A percentile compares a stretch with the other conserved stretches of the same genome.
These are phyloP conservation scores for Drosophila albomicans DNA, from an alignment of 1,140 invertebrate species.

Conservation along the genomic window DNA sequence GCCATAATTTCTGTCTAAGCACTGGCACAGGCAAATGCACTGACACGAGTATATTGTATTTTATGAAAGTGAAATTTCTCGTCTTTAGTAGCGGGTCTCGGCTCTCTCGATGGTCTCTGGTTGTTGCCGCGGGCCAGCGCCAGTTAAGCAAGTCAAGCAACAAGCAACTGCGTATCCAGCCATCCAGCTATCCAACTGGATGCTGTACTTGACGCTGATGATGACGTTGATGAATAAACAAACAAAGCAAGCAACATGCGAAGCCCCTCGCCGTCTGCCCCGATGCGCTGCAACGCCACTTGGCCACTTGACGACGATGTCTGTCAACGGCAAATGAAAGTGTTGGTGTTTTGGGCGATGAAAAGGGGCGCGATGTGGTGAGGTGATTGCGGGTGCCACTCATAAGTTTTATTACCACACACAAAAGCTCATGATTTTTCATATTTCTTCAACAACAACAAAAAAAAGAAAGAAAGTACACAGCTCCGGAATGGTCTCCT, in stretches of 20 bases:
- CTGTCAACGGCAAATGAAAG: conserved; percentile 67
- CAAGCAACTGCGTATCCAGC: conserved; percentile 27
- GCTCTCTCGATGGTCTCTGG: conserved; percentile 12
- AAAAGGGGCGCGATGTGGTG: conserved; percentile 46
- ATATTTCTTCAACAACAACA: conserved; percentile 43
- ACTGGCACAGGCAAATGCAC: conserved; percentile 44
- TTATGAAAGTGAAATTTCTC: conserved; percentile 64
- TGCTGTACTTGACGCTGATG: conserved; percentile 53
- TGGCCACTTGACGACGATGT: conserved; percentile 77
- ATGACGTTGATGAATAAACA: conserved; percentile 65
- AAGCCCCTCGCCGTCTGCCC: conserved; percentile 1
- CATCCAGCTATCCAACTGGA: conserved; percentile 43
- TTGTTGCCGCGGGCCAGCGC: conserved; percentile 38
- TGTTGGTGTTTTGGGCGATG: conserved; percentile 46
- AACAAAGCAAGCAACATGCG: conserved; percentile 53
- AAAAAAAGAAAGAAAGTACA: conserved; percentile 46
- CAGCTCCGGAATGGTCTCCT: neutral
- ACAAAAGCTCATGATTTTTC: conserved; percentile 60
- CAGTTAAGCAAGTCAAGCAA: conserved; percentile 20
- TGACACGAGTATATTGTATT: conserved; percentile 39
- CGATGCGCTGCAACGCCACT: conserved; percentile 20
- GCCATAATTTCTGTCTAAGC: conserved; percentile 56
- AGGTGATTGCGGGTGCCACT: conserved; percentile 58
- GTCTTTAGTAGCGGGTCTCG: conserved; percentile 20
- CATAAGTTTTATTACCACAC: conserved; percentile 63